Conservation (phyloP, 2,113 vertebrate genomes). For the Coreoperca whiteheadi region DNA sequence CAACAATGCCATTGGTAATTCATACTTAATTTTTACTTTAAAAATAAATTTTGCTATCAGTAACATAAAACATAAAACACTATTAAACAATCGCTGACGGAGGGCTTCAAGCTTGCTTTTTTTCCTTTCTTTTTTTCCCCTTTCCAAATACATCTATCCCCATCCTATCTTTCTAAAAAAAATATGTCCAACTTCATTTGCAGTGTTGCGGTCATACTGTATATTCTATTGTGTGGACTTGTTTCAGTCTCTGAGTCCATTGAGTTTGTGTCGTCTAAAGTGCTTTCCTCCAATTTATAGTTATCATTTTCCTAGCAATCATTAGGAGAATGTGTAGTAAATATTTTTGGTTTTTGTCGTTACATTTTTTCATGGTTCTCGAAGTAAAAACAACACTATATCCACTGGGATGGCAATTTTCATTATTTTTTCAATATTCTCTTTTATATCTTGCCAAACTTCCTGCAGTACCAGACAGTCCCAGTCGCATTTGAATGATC, state of each 20-base stretch:
- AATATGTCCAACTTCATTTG: neutral
- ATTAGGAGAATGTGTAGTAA: neutral
- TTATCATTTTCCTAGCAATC: neutral
- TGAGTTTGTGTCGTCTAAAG: neutral
- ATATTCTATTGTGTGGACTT: neutral
- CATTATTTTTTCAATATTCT: neutral
- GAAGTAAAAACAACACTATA: neutral
- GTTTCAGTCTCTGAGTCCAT: no score
- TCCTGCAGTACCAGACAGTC: neutral
- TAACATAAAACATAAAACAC: no score
- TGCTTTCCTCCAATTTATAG: neutral
- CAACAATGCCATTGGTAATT: neutral
- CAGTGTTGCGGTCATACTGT: neutral
- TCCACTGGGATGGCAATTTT: neutral
- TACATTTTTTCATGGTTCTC: neutral
- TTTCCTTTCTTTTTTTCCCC: no score
- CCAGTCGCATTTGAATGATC: neutral
- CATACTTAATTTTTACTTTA: constrained; percentile 21
- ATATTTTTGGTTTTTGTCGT: neutral
- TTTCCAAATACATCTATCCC: no score
- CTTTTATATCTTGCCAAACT: neutral
- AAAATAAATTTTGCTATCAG: no score
- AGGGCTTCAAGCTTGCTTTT: no score
- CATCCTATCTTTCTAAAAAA: no score
- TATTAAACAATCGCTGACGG: no score